Evolutionary conservation across 23 tunicate genomes (phyloP).

Genomic region (Diplosoma virens): DNA sequence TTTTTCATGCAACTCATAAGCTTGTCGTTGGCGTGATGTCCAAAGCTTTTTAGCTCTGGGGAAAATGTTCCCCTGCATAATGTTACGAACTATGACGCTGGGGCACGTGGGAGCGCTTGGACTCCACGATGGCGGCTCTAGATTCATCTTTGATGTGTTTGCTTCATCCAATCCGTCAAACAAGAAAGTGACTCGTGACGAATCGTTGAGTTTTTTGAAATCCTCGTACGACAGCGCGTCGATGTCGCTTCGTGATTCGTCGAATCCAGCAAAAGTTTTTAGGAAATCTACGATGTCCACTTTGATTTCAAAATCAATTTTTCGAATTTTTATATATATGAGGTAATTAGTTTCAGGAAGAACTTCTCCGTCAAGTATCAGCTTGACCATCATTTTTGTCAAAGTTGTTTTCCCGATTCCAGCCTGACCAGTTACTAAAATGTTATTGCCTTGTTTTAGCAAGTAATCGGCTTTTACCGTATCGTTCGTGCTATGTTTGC

Average conservation of each 20-base stretch:
- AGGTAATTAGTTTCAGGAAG: neutral
- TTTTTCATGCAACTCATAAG: neutral
- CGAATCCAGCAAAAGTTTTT: neutral
- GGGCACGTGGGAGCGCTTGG: neutral
- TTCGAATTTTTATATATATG: neutral
- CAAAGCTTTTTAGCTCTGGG: neutral
- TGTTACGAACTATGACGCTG: neutral
- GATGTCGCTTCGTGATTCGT: neutral
- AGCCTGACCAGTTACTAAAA: neutral
- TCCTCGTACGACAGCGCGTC: neutral
- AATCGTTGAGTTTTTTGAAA: neutral
- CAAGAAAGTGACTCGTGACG: neutral
- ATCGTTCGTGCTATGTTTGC: neutral
- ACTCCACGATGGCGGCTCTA: neutral
- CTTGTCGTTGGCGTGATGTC: slow-evolving; percentile 8
- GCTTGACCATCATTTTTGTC: neutral
- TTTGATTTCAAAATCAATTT: neutral
- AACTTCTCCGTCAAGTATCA: neutral
- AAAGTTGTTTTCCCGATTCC: slow-evolving; percentile 3
- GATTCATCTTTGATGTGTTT: neutral
- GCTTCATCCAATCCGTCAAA: slow-evolving; percentile 1
- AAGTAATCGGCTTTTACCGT: neutral
- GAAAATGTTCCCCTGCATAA: neutral
- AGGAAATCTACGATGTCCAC: neutral
- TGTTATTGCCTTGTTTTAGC: slow-evolving; percentile 1